Percentiles rank a stretch among this genome's conserved stretches.
These are phyloP conservation scores for Mobula hypostoma DNA, from an alignment of 2,113 vertebrate species.

Conservation along the genomic window DNA sequence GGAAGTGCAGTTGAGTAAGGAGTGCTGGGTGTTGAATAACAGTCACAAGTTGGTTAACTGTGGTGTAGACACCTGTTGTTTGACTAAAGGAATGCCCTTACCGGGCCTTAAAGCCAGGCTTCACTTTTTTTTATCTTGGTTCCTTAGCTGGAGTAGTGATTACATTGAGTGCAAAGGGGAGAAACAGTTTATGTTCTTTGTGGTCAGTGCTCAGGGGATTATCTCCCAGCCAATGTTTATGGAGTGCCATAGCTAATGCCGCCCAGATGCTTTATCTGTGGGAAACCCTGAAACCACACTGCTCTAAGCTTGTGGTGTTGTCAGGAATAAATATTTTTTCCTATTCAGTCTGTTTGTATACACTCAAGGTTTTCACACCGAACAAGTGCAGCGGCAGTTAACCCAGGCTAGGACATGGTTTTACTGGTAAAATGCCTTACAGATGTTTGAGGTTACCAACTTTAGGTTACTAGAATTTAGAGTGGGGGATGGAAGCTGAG, in stretches of 20 bases:
- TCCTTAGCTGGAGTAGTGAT: conserved; percentile 10
- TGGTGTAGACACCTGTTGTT: conserved; percentile 20
- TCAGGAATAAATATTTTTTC: conserved; percentile 40
- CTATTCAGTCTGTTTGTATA: conserved; percentile 34
- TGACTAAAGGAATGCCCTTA: conserved; percentile 19
- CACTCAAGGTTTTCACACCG: conserved; percentile 39
- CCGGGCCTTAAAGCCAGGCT: conserved; percentile 6
- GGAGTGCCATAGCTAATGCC: conserved; percentile 45
- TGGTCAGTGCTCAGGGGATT: conserved; percentile 33
- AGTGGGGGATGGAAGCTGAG: neutral
- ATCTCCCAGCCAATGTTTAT: conserved; percentile 46
- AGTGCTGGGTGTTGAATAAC: neutral
- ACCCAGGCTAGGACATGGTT: conserved; percentile 38
- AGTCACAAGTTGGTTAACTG: neutral
- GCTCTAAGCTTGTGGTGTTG: neutral
- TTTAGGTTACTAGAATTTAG: conserved; percentile 40
- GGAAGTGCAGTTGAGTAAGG: neutral
- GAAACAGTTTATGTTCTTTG: conserved; percentile 36
- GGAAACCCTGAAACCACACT: conserved; percentile 43
- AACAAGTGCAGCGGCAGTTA: conserved; percentile 41
- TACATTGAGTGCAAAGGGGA: conserved; percentile 25
- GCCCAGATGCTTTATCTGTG: conserved; percentile 51
- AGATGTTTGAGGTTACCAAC: conserved; percentile 41
- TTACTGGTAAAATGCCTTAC: conserved; percentile 31
- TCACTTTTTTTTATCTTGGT: conserved; percentile 13